Percentiles rank a stretch among this genome's conserved stretches.
Conservation (phyloP, 2,113 vertebrate species). For the Anolis carolinensis region DNA sequence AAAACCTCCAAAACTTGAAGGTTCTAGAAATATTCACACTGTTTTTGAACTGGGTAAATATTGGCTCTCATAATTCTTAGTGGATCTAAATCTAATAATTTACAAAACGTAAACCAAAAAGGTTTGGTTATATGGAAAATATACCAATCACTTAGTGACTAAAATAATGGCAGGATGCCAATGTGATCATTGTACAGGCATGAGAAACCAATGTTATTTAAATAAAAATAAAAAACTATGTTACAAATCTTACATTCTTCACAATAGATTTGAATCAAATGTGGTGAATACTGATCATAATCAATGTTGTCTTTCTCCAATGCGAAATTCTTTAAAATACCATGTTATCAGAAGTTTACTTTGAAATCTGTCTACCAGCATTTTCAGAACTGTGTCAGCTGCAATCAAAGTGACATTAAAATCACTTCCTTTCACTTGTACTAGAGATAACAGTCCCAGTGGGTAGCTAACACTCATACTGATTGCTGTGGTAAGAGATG, state of each 20-base stretch:
- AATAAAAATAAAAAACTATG: background rate
- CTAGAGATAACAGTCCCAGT: background rate
- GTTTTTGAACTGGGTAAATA: no score
- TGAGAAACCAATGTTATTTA: background rate
- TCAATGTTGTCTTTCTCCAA: background rate
- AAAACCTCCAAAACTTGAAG: no score
- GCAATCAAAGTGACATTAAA: slow-evolving; percentile 5
- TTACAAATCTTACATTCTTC: background rate
- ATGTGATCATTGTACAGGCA: background rate
- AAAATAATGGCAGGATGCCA: no score
- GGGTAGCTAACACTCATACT: background rate
- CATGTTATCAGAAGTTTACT: background rate
- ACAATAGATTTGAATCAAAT: background rate
- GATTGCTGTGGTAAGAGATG: background rate
- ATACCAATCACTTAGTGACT: no score
- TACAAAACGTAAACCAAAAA: no score
- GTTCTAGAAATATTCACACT: no score
- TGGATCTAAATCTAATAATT: no score
- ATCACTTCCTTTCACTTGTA: background rate
- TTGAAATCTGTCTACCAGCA: background rate
- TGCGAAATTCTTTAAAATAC: background rate
- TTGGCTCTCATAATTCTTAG: no score
- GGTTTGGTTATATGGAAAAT: no score
- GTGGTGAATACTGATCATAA: background rate
- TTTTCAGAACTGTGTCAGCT: background rate